Percentiles rank a stretch among this genome's conserved stretches.
Evolutionary conservation across 2,888 invertebrate species (phyloP).

Genomic region (Sepiola atlantica): DNA sequence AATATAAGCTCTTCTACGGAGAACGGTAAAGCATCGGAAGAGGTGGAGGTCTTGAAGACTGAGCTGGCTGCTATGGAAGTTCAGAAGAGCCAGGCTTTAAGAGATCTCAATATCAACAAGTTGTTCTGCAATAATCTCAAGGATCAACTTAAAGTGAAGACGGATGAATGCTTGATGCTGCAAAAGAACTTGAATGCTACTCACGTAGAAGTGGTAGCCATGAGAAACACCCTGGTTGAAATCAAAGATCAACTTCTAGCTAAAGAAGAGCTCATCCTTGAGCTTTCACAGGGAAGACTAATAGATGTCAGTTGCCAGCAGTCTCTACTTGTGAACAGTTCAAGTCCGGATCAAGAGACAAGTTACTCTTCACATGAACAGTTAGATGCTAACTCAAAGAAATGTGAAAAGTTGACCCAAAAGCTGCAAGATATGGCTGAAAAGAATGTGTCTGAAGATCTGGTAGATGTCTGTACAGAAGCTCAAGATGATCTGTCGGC

Average conservation of each 20-base stretch:
- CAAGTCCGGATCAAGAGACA: not conserved
- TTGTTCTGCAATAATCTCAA: not conserved
- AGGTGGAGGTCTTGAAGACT: too few relatives aligned
- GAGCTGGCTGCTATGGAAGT: not conserved
- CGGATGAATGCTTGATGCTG: not conserved
- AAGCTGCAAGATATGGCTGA: too few relatives aligned
- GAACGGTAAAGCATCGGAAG: not conserved
- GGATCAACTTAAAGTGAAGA: not conserved
- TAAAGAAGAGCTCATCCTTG: not conserved
- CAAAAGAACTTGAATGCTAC: not conserved
- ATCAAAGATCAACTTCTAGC: not conserved
- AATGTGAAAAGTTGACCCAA: not conserved
- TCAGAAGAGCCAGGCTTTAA: not conserved
- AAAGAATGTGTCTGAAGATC: too few relatives aligned
- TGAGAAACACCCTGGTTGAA: not conserved
- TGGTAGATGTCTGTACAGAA: too few relatives aligned
- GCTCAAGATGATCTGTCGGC: not conserved
- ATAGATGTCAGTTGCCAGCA: not conserved
- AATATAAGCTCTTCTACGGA: not conserved
- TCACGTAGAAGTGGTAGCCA: not conserved
- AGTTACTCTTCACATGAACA: not conserved
- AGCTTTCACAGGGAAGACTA: not conserved
- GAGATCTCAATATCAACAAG: not conserved
- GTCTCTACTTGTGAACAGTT: not conserved
- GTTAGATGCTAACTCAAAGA: not conserved